Conservation (phyloP, 2,797 vertebrate species). For the Valencia hispanica region DNA sequence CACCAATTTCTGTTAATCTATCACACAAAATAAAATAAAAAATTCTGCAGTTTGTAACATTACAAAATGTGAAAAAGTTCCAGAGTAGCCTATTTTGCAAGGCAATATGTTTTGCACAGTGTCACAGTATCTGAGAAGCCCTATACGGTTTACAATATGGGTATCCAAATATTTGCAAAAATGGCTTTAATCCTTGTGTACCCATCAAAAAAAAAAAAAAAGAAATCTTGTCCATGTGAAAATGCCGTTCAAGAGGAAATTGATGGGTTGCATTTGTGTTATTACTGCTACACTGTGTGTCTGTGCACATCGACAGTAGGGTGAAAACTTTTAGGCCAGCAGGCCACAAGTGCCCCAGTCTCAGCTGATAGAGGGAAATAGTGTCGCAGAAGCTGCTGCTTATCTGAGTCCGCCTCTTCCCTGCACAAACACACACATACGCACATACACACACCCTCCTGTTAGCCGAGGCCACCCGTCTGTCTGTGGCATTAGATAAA, state of each 20-base stretch:
- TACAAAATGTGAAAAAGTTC: slow-evolving; percentile 2
- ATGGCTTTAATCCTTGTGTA: background rate
- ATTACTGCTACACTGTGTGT: slow-evolving; percentile 7
- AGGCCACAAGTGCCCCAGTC: slow-evolving; percentile 36
- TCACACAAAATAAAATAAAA: background rate
- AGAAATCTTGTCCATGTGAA: background rate
- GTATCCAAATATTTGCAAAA: background rate
- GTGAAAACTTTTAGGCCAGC: slow-evolving; percentile 34
- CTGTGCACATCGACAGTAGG: slow-evolving; percentile 20
- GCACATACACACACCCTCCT: slow-evolving; percentile 4
- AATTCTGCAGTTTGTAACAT: background rate
- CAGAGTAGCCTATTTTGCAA: background rate
- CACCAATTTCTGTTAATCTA: background rate
- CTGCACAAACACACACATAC: slow-evolving; percentile 15
- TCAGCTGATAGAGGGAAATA: slow-evolving; percentile 54
- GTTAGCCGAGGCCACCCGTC: slow-evolving; percentile 42
- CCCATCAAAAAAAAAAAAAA: background rate
- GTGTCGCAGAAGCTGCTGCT: slow-evolving; percentile 53
- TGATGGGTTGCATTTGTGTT: background rate
- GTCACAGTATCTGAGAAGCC: background rate
- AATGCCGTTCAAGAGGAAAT: background rate
- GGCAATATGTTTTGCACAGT: background rate
- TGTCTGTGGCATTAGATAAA: slow-evolving; percentile 64
- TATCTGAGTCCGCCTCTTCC: slow-evolving; percentile 51
- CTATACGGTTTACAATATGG: background rate